phyloP scores from a whole-genome alignment of 2,888 invertebrate genomes.

The Chrysina gloriosa region DNA sequence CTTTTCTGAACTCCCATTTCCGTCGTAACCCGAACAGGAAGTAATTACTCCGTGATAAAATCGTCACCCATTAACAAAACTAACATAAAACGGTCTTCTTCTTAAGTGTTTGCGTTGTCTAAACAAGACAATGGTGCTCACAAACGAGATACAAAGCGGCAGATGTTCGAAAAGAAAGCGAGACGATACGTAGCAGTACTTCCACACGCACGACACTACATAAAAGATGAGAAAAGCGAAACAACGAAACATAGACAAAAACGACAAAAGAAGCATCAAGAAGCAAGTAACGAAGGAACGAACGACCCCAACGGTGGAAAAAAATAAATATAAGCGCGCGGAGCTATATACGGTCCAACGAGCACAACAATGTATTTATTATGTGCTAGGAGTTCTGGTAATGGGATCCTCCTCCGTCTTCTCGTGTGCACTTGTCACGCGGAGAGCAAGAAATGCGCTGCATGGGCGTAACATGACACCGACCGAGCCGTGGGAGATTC shows the following conservation, averaged over 20 bases:
- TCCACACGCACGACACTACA: not conserved
- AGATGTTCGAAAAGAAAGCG: not conserved
- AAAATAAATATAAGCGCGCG: not conserved
- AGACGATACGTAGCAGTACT: not conserved
- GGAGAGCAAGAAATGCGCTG: not conserved
- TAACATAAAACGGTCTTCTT: constrained; percentile 3
- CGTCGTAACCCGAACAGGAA: not conserved
- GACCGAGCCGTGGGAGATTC: constrained; percentile 11
- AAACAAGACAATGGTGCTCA: constrained; percentile 17
- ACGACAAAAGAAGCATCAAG: not conserved
- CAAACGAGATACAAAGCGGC: constrained; percentile 1
- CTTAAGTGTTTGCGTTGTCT: constrained; percentile 16
- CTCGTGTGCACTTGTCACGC: not conserved
- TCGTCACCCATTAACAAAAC: constrained; percentile 9
- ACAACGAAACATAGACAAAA: too few species aligned
- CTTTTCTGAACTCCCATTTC: not conserved
- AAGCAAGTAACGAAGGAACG: not conserved
- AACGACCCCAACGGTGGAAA: not conserved
- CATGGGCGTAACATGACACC: constrained; percentile 12
- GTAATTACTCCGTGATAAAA: constrained; percentile 3
- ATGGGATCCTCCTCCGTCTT: constrained; percentile 7
- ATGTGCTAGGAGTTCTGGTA: not conserved
- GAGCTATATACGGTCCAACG: constrained; percentile 5
- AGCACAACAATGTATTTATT: constrained; percentile 19
- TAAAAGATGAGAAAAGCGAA: not conserved